phyloP scores from a whole-genome alignment of 2,797 vertebrate genomes.

The Neostethus bicornis region DNA sequence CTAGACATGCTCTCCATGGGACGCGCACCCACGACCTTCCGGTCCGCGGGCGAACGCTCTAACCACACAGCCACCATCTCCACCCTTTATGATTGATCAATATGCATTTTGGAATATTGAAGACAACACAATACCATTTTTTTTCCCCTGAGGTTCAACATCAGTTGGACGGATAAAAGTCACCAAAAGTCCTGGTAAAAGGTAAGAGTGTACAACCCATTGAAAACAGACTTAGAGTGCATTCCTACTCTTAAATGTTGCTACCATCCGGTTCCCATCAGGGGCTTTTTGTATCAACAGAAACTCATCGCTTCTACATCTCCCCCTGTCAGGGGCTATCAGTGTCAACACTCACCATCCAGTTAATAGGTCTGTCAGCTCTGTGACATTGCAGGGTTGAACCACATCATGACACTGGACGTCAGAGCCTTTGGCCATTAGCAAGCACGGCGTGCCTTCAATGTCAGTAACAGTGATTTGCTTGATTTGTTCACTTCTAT shows the following conservation, averaged over 20 bases:
- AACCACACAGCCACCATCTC: no score
- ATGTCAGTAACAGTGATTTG: constrained; percentile 60
- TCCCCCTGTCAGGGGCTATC: constrained; percentile 62
- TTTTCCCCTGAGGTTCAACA: not conserved
- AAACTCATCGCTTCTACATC: constrained; percentile 39
- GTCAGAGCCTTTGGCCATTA: constrained; percentile 60
- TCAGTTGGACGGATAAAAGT: not conserved
- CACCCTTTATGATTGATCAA: no score
- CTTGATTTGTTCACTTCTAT: constrained; percentile 67
- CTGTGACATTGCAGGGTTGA: constrained; percentile 50
- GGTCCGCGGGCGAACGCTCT: no score
- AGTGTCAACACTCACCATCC: constrained; percentile 54
- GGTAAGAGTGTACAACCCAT: not conserved
- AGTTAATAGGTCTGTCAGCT: constrained; percentile 72
- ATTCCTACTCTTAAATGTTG: constrained; percentile 8
- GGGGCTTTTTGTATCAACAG: constrained; percentile 46
- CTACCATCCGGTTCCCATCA: constrained; percentile 45
- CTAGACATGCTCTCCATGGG: no score
- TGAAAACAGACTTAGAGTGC: constrained; percentile 11
- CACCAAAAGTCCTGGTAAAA: not conserved
- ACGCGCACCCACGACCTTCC: no score
- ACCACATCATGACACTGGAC: constrained; percentile 57
- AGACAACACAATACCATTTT: not conserved
- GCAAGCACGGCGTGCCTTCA: constrained; percentile 61
- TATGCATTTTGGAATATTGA: not conserved